phyloP scores from a whole-genome alignment of 2,113 vertebrate genomes.

The Oophaga pumilio region DNA sequence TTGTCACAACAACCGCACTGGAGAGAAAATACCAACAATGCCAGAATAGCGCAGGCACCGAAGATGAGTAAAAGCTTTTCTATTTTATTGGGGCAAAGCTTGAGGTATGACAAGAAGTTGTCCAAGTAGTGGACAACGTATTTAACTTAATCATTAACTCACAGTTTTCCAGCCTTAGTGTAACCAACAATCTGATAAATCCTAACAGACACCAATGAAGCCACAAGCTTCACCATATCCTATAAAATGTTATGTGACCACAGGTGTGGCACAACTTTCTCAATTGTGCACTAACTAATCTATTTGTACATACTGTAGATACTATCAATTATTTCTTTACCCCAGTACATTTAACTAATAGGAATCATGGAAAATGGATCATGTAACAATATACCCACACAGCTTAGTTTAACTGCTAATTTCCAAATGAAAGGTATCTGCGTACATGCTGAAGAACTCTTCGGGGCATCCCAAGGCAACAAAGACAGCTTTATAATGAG shows the following conservation, averaged over 20 bases:
- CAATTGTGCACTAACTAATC: neutral
- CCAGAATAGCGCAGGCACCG: too few species aligned
- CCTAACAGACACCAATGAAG: neutral
- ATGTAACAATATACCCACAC: constrained; percentile 24
- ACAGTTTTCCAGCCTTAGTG: neutral
- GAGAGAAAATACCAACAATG: too few species aligned
- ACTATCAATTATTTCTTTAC: constrained; percentile 6
- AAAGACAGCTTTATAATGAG: constrained; percentile 47
- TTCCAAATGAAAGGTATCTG: constrained; percentile 30
- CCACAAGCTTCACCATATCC: neutral
- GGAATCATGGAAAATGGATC: constrained; percentile 13
- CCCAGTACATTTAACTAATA: constrained; percentile 7
- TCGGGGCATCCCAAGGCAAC: constrained; percentile 23
- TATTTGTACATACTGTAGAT: neutral
- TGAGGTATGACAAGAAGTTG: too few species aligned
- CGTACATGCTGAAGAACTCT: constrained; percentile 39
- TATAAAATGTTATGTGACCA: neutral
- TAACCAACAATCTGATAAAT: neutral
- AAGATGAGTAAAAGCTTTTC: too few species aligned
- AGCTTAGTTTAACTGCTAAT: constrained; percentile 33
- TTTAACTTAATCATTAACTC: neutral
- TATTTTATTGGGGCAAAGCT: too few species aligned
- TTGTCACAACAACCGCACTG: too few species aligned
- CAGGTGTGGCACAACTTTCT: neutral
- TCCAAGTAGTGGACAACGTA: too few species aligned